Conservation (phyloP, 1,140 invertebrate species). For the Cydia amplana region DNA sequence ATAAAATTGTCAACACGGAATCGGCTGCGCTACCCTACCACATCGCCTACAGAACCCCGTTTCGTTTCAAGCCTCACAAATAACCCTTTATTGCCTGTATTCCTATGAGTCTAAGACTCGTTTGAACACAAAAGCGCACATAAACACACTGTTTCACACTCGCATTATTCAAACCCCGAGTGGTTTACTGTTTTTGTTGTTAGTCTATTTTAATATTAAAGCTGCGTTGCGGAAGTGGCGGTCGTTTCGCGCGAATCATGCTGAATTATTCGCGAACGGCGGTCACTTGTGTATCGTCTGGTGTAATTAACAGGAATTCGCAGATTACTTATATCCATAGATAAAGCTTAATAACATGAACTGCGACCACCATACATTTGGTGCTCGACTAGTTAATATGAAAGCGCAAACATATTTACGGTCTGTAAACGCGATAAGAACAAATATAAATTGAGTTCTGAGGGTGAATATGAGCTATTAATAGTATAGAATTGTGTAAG, state of each 20-base stretch:
- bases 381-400: too few relatives aligned
- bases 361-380: background rate
- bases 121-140: constrained; percentile 37
- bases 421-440: too few relatives aligned
- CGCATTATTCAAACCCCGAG: constrained; percentile 25
- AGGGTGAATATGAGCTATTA: too few relatives aligned
- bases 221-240: constrained; percentile 55
- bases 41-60: constrained; percentile 45
- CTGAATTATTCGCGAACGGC: constrained; percentile 64
- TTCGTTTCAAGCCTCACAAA: constrained; percentile 57
- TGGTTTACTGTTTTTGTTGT: constrained; percentile 33
- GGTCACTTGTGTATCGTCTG: constrained; percentile 52
- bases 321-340: constrained; percentile 16
- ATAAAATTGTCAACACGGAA: too few relatives aligned
- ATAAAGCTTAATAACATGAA: background rate
- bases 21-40: constrained; percentile 25
- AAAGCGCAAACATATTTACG: too few relatives aligned
- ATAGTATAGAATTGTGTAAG: too few relatives aligned
- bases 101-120: constrained; percentile 48
- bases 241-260: constrained; percentile 65
- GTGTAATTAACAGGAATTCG: constrained; percentile 44
- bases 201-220: constrained; percentile 58
- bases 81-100: constrained; percentile 52
- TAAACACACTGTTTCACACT: constrained; percentile 39
- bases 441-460: too few relatives aligned